Percentiles rank a stretch among this genome's conserved stretches.
Evolutionary conservation across 2,113 vertebrate genomes (phyloP).

Genomic region (Catagonus wagneri): DNA sequence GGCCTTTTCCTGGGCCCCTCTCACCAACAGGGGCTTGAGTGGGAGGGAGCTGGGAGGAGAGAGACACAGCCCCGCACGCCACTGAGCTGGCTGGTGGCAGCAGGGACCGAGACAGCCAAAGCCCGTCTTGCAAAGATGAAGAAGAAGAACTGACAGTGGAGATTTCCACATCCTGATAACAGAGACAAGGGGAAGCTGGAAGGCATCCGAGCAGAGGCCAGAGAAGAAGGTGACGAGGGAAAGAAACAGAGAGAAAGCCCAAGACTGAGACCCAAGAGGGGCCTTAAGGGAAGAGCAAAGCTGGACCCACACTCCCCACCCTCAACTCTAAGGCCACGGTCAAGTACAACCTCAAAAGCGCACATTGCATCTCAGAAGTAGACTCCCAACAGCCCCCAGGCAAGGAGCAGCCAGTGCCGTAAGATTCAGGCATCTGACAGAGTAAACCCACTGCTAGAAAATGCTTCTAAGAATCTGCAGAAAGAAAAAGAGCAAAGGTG

Average conservation of each 20-base stretch:
- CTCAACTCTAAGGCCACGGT: accelerated
- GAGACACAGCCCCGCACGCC: not conserved
- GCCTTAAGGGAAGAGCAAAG: not conserved
- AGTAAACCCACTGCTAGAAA: not conserved
- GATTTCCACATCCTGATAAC: not conserved
- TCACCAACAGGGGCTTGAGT: not conserved
- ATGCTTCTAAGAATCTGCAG: conserved; percentile 17
- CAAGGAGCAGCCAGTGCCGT: not conserved
- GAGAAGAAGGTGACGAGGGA: not conserved
- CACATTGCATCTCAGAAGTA: not conserved
- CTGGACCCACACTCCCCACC: not conserved
- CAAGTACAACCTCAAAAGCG: not conserved
- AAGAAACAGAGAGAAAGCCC: not conserved
- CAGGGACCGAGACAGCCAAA: not conserved
- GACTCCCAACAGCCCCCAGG: not conserved
- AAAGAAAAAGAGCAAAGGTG: not conserved
- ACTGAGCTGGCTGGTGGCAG: not conserved
- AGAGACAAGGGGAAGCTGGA: conserved; percentile 30
- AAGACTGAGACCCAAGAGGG: not conserved
- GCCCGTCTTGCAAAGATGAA: not conserved
- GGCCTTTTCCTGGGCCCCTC: not conserved
- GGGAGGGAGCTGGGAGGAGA: not conserved
- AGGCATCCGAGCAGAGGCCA: not conserved
- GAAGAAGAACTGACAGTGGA: not conserved
- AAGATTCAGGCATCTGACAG: not conserved